Percentiles rank a stretch among this genome's conserved stretches.
Conservation (phyloP, 2,888 invertebrate genomes). For the Yponomeuta sedellus region DNA sequence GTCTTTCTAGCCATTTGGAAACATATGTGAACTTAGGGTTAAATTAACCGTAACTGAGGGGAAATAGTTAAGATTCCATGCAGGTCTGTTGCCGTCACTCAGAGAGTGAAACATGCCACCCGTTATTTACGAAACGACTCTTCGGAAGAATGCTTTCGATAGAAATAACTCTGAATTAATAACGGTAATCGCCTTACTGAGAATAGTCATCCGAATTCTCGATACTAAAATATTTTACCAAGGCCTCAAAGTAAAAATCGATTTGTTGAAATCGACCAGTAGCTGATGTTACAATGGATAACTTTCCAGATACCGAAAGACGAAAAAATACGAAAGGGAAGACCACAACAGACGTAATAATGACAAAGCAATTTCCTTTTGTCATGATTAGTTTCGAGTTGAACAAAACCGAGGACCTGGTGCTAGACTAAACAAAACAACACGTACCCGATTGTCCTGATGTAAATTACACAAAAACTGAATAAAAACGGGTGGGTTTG, state of each 20-base stretch:
- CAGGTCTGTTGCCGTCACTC: conserved; percentile 52
- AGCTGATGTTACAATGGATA: conserved; percentile 57
- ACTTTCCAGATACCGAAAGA: conserved; percentile 39
- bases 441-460: conserved; percentile 42
- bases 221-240: neutral
- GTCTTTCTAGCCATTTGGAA: conserved; percentile 44
- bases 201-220: neutral
- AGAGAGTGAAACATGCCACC: conserved; percentile 47
- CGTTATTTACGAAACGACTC: conserved; percentile 21
- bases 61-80: conserved; percentile 66
- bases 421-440: conserved; percentile 15
- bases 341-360: conserved; percentile 20
- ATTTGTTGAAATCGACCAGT: conserved; percentile 26
- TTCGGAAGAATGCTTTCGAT: neutral
- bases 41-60: conserved; percentile 71
- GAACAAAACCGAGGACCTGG: conserved; percentile 25
- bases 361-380: conserved; percentile 20
- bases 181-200: neutral
- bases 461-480: conserved; percentile 67
- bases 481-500: conserved; percentile 49
- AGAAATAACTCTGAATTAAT: neutral
- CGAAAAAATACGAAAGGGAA: conserved; percentile 44
- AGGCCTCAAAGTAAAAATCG: neutral
- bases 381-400: conserved; percentile 23
- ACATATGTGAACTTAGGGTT: conserved; percentile 63